A percentile compares a stretch with the other conserved stretches of the same genome.
Conservation (phyloP, 2,113 vertebrate species). For the Archilochus colubris region DNA sequence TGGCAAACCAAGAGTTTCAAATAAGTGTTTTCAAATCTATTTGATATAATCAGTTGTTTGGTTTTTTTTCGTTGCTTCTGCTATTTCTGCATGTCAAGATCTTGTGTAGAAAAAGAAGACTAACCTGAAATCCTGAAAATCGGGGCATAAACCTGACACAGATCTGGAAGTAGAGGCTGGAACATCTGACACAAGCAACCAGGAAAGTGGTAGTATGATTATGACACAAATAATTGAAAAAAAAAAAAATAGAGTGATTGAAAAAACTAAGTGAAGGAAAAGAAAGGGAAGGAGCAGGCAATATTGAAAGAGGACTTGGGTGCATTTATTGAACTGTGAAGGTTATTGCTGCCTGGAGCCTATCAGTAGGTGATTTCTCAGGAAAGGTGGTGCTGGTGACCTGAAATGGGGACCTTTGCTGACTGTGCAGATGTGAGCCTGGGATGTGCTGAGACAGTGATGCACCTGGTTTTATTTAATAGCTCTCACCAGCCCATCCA, state of each 20-base stretch:
- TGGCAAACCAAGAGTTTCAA: neutral
- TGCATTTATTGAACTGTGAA: neutral
- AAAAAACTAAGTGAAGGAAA: neutral
- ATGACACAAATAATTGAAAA: neutral
- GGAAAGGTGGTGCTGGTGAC: neutral
- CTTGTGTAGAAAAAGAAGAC: neutral
- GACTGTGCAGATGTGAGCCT: neutral
- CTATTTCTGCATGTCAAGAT: neutral
- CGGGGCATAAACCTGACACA: neutral
- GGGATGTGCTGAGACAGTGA: neutral
- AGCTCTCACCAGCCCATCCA: neutral
- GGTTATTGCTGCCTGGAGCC: neutral
- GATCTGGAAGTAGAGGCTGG: neutral
- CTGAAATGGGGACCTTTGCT: fast-evolving
- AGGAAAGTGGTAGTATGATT: neutral
- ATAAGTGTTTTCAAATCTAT: fast-evolving
- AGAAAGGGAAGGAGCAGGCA: neutral
- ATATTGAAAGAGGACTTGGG: neutral
- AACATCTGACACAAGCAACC: neutral
- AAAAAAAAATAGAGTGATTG: neutral
- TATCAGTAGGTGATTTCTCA: neutral
- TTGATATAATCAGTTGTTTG: too few species aligned
- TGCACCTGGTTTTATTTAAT: constrained; percentile 4
- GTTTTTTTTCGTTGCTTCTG: neutral
- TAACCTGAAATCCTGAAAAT: neutral